Conservation (phyloP, 2,888 invertebrate species). For the Lepidocyrtinus sp. region DNA sequence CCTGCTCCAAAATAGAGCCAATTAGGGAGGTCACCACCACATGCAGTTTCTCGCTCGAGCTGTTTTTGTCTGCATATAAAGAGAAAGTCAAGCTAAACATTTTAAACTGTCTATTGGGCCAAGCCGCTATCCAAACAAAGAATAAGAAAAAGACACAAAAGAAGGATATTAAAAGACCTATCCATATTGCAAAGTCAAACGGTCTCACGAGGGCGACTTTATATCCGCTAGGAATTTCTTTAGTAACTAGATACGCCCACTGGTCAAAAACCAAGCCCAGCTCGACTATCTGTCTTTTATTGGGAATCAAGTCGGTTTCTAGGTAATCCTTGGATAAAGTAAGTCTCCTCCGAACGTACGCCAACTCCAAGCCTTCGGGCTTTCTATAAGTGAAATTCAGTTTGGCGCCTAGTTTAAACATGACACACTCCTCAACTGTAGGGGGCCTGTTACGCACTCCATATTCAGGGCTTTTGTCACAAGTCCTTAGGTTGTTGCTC, state of each 20-base stretch:
- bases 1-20: constrained; percentile 26
- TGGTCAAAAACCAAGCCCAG: constrained; percentile 32
- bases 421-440: constrained; percentile 27
- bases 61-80: neutral
- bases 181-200: constrained; percentile 29
- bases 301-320: neutral
- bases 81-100: neutral
- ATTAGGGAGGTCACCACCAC: neutral
- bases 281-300: constrained; percentile 14
- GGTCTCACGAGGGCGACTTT: constrained; percentile 22
- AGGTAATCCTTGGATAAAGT: neutral
- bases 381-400: constrained; percentile 19
- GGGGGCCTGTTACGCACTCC: neutral
- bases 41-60: neutral
- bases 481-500: neutral
- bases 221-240: neutral
- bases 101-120: neutral
- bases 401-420: constrained; percentile 14
- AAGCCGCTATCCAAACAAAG: neutral
- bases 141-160: neutral
- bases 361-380: neutral
- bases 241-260: constrained; percentile 33
- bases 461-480: neutral
- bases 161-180: neutral
- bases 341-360: neutral